Percentiles rank a stretch among this genome's conserved stretches.
phyloP scores from a whole-genome alignment of 2,888 invertebrate genomes.

The Tridacna crocea region DNA sequence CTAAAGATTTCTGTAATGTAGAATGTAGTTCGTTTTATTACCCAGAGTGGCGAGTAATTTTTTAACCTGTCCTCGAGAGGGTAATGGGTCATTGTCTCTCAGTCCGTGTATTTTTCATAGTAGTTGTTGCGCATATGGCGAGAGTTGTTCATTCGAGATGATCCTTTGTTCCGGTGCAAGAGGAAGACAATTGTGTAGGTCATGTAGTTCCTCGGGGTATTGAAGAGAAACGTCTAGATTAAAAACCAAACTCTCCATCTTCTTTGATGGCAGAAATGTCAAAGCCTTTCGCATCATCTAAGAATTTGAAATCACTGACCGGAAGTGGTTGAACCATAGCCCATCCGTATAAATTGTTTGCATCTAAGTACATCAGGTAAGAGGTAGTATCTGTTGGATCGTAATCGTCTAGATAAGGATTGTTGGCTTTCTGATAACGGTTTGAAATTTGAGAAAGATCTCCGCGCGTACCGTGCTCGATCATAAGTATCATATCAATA shows the following conservation, averaged over 20 bases:
- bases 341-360: conserved; percentile 39
- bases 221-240: conserved; percentile 31
- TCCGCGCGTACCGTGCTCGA: conserved; percentile 34
- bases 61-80: neutral
- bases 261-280: conserved; percentile 25
- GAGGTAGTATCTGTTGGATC: conserved; percentile 26
- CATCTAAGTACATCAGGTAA: conserved; percentile 44
- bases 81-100: conserved; percentile 10
- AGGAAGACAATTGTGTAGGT: conserved; percentile 31
- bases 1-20: conserved; percentile 74
- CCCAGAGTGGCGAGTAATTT: conserved; percentile 5
- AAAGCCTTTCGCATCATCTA: conserved; percentile 20
- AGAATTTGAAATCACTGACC: conserved; percentile 17
- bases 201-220: conserved; percentile 23
- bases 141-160: conserved; percentile 19
- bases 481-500: conserved; percentile 30
- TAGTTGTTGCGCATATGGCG: conserved; percentile 27
- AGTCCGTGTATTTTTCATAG: conserved; percentile 25
- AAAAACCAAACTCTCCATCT: conserved; percentile 26
- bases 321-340: conserved; percentile 38
- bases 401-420: conserved; percentile 40
- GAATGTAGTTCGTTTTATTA: conserved; percentile 11
- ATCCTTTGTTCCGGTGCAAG: conserved; percentile 24
- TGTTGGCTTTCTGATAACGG: conserved; percentile 43
- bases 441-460: conserved; percentile 46